phyloP scores from a whole-genome alignment of 2,797 vertebrate species.

The Cephalopachus bancanus region DNA sequence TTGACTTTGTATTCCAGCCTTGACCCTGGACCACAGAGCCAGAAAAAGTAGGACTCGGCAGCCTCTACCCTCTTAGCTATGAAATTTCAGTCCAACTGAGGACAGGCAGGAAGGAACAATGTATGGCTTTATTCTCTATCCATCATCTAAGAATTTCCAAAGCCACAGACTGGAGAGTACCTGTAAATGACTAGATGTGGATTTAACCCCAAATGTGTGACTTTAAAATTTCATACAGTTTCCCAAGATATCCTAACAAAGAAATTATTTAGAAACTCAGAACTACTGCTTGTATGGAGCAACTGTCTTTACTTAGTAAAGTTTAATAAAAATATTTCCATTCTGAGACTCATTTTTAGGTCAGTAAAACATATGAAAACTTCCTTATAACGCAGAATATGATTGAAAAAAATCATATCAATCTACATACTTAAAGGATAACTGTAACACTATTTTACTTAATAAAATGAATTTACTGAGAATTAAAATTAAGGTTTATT shows the following conservation, averaged over 20 bases:
- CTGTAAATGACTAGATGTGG: not conserved
- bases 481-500: constrained; percentile 44
- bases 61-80: not conserved
- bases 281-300: not conserved
- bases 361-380: constrained; percentile 46
- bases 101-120: not conserved
- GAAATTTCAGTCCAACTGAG: not conserved
- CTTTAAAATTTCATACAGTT: constrained; percentile 37
- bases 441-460: constrained; percentile 44
- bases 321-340: not conserved
- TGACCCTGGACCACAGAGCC: not conserved
- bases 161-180: not conserved
- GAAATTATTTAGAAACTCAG: constrained; percentile 57
- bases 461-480: constrained; percentile 60
- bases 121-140: not conserved
- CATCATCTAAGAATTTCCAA: not conserved
- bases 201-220: constrained; percentile 12
- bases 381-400: no score
- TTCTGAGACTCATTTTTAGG: constrained; percentile 39
- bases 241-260: constrained; percentile 58
- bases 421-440: not conserved
- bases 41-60: not conserved
- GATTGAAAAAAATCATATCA: no score
- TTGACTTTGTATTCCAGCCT: constrained; percentile 23
- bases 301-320: no score